Percentiles rank a stretch among this genome's conserved stretches.
These are phyloP conservation scores for Cyclophora albipunctata DNA, from an alignment of 2,888 invertebrate species.

Conservation along the genomic window DNA sequence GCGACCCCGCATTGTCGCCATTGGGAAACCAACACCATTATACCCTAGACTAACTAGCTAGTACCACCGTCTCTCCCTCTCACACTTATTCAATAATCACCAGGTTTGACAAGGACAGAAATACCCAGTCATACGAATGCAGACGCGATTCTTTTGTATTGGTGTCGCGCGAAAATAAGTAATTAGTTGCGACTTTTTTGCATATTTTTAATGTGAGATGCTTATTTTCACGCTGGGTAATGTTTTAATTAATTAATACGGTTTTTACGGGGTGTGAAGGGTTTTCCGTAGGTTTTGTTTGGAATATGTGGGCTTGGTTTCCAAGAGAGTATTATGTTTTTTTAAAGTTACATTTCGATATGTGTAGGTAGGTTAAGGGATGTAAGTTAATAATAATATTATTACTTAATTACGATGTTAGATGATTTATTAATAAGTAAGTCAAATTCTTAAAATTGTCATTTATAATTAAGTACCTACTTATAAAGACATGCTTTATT, in stretches of 20 bases:
- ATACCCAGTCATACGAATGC: conserved; percentile 43
- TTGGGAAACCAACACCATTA: conserved; percentile 41
- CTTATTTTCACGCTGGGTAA: conserved; percentile 9
- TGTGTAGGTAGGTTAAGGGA: too few relatives aligned
- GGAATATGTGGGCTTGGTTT: too few relatives aligned
- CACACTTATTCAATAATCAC: conserved; percentile 1
- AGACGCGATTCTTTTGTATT: conserved; percentile 46
- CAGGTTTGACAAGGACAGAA: conserved; percentile 10
- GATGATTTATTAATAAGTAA: too few relatives aligned
- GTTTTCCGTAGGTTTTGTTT: conserved; percentile 1
- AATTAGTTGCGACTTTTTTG: conserved; percentile 58
- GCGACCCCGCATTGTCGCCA: conserved; percentile 53
- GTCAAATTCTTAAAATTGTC: too few relatives aligned
- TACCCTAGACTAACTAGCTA: conserved; percentile 57
- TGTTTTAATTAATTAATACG: conserved; percentile 24
- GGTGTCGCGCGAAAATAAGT: conserved; percentile 54
- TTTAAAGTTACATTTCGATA: too few relatives aligned
- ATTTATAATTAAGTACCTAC: too few relatives aligned
- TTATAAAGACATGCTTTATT: too few relatives aligned
- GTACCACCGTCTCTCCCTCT: conserved; percentile 9
- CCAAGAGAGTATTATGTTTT: too few relatives aligned
- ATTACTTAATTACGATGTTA: too few relatives aligned
- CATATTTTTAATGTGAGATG: conserved; percentile 23
- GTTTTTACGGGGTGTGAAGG: conserved; percentile 12
- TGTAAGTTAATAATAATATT: too few relatives aligned